Percentiles rank a stretch among this genome's conserved stretches.
Conservation (phyloP, 2,113 vertebrate species). For the Leucopsar rothschildi region DNA sequence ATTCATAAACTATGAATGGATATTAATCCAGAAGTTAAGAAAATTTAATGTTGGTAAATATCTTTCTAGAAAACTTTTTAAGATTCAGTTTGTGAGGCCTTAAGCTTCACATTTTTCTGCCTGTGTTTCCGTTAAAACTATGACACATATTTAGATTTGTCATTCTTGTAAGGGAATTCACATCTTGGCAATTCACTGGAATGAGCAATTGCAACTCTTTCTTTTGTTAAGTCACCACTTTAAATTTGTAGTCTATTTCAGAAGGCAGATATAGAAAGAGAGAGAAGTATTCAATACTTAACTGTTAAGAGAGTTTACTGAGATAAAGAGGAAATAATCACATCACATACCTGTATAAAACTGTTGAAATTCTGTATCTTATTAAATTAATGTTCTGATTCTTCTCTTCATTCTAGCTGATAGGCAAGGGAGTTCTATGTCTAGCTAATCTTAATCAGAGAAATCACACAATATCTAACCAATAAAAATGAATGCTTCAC, state of each 20-base stretch:
- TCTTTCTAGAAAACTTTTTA: not conserved
- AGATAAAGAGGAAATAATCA: not conserved
- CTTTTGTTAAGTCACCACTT: not conserved
- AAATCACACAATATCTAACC: not conserved
- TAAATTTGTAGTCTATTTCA: not conserved
- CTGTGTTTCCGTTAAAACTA: not conserved
- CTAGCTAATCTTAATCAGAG: not conserved
- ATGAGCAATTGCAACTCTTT: not conserved
- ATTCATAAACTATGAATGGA: not conserved
- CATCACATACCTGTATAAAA: not conserved
- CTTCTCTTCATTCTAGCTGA: not conserved
- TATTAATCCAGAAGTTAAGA: not conserved
- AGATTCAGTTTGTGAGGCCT: not conserved
- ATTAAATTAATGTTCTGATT: not conserved
- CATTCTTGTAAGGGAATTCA: not conserved
- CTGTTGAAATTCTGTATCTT: not conserved
- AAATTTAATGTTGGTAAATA: not conserved
- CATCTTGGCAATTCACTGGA: not conserved
- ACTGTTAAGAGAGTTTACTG: not conserved
- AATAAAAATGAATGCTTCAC: not conserved
- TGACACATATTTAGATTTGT: not conserved
- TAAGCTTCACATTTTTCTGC: not conserved
- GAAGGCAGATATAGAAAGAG: not conserved
- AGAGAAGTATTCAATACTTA: not conserved
- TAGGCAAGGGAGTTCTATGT: not conserved